Conservation (phyloP, 2,888 invertebrate species). For the Molanna angustata region DNA sequence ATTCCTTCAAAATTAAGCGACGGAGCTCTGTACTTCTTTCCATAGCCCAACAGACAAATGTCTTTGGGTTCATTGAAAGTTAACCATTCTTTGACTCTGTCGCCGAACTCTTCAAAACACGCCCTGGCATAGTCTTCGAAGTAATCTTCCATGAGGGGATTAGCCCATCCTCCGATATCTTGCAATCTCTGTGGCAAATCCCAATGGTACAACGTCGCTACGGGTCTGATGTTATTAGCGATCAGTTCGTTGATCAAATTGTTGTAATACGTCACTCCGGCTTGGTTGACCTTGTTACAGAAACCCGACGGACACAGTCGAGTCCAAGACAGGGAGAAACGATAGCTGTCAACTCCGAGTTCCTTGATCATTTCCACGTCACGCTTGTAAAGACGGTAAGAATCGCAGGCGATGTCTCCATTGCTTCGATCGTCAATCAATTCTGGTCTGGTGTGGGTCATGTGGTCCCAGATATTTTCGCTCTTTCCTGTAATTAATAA, state of each 20-base stretch:
- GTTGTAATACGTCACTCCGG: slow-evolving; percentile 59
- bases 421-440: slow-evolving; percentile 53
- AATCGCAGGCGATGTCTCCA: slow-evolving; percentile 64
- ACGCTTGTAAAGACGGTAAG: slow-evolving; percentile 60
- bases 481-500: slow-evolving; percentile 53
- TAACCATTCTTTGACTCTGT: slow-evolving; percentile 54
- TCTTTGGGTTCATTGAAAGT: slow-evolving; percentile 64
- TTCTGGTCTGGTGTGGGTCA: slow-evolving; percentile 54
- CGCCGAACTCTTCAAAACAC: slow-evolving; percentile 47
- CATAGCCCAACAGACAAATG: slow-evolving; percentile 51
- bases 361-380: slow-evolving; percentile 58
- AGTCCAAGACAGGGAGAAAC: slow-evolving; percentile 66
- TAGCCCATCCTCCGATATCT: slow-evolving; percentile 54
- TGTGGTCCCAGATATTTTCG: slow-evolving; percentile 66
- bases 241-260: slow-evolving; percentile 57
- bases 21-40: slow-evolving; percentile 49
- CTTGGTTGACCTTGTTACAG: slow-evolving; percentile 34
- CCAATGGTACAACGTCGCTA: slow-evolving; percentile 66
- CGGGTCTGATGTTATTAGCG: slow-evolving; percentile 54
- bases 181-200: slow-evolving; percentile 60
- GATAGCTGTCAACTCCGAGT: slow-evolving; percentile 56
- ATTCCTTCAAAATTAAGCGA: slow-evolving; percentile 51
- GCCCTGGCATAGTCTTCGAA: slow-evolving; percentile 54
- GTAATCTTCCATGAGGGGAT: slow-evolving; percentile 52
- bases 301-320: slow-evolving; percentile 63